A percentile compares a stretch with the other conserved stretches of the same genome.
Evolutionary conservation across 1,140 invertebrate genomes (phyloP).

Genomic region (Mactra quadrangularis): DNA sequence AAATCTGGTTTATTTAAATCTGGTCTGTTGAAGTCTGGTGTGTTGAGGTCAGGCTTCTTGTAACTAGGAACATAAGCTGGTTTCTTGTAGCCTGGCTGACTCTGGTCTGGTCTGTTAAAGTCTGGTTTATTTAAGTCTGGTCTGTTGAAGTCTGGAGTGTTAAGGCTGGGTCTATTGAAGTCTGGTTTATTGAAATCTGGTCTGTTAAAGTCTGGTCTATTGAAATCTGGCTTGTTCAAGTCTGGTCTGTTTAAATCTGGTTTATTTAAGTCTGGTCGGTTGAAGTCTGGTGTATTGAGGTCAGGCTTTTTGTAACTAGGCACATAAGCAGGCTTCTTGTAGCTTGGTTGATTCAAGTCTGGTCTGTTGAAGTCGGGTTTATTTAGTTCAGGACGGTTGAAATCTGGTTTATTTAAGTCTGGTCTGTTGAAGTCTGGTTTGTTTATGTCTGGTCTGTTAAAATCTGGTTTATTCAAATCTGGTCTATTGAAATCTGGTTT

Average conservation of each 20-base stretch:
- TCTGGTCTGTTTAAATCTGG: background rate
- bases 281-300: background rate
- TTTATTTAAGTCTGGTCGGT: background rate
- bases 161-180: background rate
- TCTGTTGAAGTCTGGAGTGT: background rate
- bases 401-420: slow-evolving; percentile 9
- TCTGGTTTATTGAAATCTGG: background rate
- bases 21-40: background rate
- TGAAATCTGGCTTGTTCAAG: background rate
- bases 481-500: background rate
- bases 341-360: background rate
- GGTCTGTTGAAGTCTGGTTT: slow-evolving; percentile 1
- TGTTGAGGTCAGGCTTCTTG: background rate
- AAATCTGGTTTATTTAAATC: background rate
- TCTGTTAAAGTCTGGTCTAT: background rate
- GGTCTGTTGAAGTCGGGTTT: background rate
- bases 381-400: background rate
- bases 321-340: background rate
- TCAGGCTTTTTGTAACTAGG: background rate
- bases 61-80: no score
- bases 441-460: background rate
- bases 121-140: background rate
- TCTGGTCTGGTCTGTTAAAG: background rate
- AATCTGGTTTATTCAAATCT: background rate
- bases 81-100: background rate